Evolutionary conservation across 2,113 vertebrate species (phyloP).

Genomic region (Microcebus murinus): DNA sequence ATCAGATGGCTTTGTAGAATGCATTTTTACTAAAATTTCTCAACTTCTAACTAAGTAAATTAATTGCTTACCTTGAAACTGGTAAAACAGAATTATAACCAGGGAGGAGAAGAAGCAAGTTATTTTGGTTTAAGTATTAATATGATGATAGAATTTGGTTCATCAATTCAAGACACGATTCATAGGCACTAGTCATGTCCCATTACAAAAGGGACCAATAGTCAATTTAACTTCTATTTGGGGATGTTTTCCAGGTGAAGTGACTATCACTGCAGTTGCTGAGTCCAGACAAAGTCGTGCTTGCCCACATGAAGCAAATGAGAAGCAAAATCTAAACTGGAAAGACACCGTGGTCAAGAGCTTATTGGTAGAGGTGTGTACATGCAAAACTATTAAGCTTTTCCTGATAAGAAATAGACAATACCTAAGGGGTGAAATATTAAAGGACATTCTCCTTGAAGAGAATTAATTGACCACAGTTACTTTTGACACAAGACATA

Average conservation of each 20-base stretch:
- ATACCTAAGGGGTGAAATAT: background rate
- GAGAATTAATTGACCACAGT: background rate
- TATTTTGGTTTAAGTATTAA: constrained; percentile 9
- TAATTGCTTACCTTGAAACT: background rate
- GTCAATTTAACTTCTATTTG: background rate
- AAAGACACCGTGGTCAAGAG: constrained; percentile 77
- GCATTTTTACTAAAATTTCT: background rate
- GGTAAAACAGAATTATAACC: background rate
- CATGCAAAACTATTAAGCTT: background rate
- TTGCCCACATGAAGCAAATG: background rate
- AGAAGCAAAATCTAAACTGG: constrained; percentile 52
- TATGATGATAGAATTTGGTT: background rate
- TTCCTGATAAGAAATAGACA: background rate
- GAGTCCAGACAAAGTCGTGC: constrained; percentile 66
- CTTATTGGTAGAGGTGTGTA: constrained; percentile 80
- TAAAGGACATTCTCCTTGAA: background rate
- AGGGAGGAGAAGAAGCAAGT: background rate
- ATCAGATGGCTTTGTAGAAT: background rate
- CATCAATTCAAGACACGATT: background rate
- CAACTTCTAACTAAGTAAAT: background rate
- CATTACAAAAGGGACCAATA: background rate
- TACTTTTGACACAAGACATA: background rate
- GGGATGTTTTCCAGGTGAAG: constrained; percentile 78
- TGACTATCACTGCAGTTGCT: constrained; percentile 78
- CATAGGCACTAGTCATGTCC: background rate